Base-by-base conservation (phyloP, 2,113 vertebrate genomes). In the Pseudorectes ferrugineus region DNA sequence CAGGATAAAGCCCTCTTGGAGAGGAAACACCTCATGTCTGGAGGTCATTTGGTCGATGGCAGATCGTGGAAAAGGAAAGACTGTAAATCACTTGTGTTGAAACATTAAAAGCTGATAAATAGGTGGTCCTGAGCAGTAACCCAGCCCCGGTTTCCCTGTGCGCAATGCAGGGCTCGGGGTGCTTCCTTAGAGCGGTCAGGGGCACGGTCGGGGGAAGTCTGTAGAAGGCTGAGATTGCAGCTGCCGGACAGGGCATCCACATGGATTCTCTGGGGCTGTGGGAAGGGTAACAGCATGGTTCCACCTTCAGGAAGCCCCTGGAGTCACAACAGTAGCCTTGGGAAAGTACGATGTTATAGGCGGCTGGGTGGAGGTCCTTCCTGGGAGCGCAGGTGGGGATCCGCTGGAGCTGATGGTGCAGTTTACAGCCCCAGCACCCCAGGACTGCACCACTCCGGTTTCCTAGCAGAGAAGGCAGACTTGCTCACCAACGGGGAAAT, bases 321-420 rank as follows among this genome's bases (percentile, higher is more conserved):
- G 59, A 68, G 45, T 61, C 62, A 26, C 49, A 24, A 2, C 20
- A 17, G 71, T 5, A 43, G 57, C 62, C 58, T 48, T 55, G 14
- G 66, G 62, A 61, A 89, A 51, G 28, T 16, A 1, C 1, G 4
- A 22, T 1, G 4, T 8, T 31, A 2, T 0, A 26, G 57, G 55
- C 22, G 20, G 19, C 9, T 12, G 68, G 23, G 38, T 73, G 54
- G 54, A 75, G 68, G 10, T 55, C 29, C 63, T 66, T 84, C 18
- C 17, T 0, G 0, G 66, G 61, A 70, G 55, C 2, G 0, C 33
- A 48, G 49, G 33, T 28, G 5, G 35, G 61, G 78, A 42, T 65
- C 29, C 0, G 0, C 36, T 40, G 73, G 54, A 93, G 70, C 0
- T 0, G 12, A 21, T 8, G 40, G 40, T 24, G 54, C 3, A 3